phyloP scores from a whole-genome alignment of 2,888 invertebrate genomes.

The Tipula unca region DNA sequence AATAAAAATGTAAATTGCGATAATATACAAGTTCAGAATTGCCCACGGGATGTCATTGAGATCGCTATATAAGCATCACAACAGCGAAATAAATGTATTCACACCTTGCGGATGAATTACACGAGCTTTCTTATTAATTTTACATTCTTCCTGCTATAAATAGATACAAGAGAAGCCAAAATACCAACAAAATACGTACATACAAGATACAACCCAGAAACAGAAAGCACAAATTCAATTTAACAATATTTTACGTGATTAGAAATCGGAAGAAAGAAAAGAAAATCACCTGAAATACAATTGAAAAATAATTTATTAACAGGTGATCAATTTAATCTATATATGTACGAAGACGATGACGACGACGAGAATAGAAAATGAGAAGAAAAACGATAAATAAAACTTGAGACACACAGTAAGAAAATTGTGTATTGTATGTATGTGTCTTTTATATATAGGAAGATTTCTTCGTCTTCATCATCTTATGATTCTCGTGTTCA shows the following conservation, averaged over 20 bases:
- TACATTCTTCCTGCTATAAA: not conserved
- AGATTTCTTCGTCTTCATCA: not conserved
- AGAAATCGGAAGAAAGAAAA: not conserved
- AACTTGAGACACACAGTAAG: not conserved
- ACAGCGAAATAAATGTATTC: no score
- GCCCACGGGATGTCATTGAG: no score
- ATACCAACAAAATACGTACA: not conserved
- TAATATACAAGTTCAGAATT: no score
- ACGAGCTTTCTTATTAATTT: not conserved
- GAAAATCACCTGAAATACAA: not conserved
- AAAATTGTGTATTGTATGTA: not conserved
- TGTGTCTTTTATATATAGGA: not conserved
- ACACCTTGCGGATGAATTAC: not conserved
- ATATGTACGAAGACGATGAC: not conserved
- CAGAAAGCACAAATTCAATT: not conserved
- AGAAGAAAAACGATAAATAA: not conserved
- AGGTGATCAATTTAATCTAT: not conserved
- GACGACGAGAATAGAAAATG: not conserved
- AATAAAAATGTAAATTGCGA: no score
- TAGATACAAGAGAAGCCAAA: not conserved
- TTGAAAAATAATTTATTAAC: constrained; percentile 14
- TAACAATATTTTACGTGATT: constrained; percentile 8
- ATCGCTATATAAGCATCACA: no score
- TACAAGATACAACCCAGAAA: not conserved
- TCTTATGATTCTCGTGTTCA: not conserved